phyloP scores from a whole-genome alignment of 1,140 invertebrate species.

The Pachyrhynchus sulphureomaculatus region DNA sequence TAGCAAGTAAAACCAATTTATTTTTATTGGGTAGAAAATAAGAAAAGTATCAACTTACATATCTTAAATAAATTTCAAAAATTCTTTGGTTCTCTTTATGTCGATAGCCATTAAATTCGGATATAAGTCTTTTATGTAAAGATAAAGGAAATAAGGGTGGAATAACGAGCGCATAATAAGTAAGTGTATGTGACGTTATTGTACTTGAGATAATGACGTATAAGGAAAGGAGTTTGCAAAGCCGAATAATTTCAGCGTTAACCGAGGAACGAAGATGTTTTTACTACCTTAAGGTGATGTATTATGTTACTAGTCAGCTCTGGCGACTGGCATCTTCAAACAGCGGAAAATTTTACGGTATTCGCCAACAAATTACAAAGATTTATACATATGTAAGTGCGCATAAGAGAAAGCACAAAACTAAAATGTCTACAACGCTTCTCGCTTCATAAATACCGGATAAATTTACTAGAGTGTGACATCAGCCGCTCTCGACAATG shows the following conservation, averaged over 20 bases:
- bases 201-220: slow-evolving; percentile 27
- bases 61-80: no score
- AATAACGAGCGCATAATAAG: slow-evolving; percentile 24
- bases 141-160: slow-evolving; percentile 9
- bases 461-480: slow-evolving; percentile 42
- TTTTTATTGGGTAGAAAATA: no score
- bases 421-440: slow-evolving; percentile 21
- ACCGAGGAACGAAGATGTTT: slow-evolving; percentile 32
- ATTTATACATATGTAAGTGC: slow-evolving; percentile 38
- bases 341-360: slow-evolving; percentile 36
- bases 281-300: slow-evolving; percentile 33
- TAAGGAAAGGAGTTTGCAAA: slow-evolving; percentile 28
- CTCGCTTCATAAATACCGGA: slow-evolving; percentile 37
- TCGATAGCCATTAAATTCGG: background rate
- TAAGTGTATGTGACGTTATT: slow-evolving; percentile 26
- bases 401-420: slow-evolving; percentile 33
- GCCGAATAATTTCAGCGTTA: slow-evolving; percentile 37
- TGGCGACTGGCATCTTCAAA: slow-evolving; percentile 33
- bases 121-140: slow-evolving; percentile 9
- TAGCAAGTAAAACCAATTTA: no score
- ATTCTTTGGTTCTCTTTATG: background rate
- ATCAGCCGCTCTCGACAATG: slow-evolving; percentile 30
- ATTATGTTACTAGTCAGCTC: slow-evolving; percentile 35
- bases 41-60: no score
- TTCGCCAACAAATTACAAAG: slow-evolving; percentile 38